These are phyloP conservation scores for Orchestes rusci DNA, from an alignment of 2,888 invertebrate genomes.

Conservation along the genomic window DNA sequence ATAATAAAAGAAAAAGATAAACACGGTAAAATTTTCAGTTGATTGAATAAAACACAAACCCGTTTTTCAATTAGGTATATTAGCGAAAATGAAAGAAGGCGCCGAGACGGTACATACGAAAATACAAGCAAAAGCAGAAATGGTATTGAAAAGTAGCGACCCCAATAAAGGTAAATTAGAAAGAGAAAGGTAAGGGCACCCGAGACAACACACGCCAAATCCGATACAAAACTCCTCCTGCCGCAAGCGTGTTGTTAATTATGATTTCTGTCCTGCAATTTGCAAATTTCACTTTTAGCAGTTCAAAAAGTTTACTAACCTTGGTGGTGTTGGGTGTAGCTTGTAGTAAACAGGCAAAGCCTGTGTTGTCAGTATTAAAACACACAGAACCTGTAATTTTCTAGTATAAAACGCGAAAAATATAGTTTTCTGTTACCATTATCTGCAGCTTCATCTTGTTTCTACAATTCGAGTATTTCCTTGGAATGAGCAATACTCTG, in stretches of 20 bases:
- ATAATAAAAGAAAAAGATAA: constrained; percentile 89
- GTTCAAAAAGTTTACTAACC: neutral
- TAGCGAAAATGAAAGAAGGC: constrained; percentile 94
- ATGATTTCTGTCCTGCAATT: constrained; percentile 19
- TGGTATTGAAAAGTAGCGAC: constrained; percentile 60
- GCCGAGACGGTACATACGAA: constrained; percentile 91
- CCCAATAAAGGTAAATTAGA: constrained; percentile 49
- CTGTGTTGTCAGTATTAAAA: neutral
- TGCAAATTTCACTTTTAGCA: neutral
- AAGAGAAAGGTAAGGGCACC: neutral
- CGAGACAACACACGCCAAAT: constrained; percentile 7
- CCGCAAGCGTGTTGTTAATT: constrained; percentile 18
- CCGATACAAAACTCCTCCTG: constrained; percentile 12
- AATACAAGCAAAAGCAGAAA: constrained; percentile 89
- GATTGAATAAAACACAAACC: too few relatives aligned
- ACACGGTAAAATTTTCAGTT: constrained; percentile 72
- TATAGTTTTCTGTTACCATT: too few relatives aligned
- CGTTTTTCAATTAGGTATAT: constrained; percentile 64
- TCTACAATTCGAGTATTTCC: too few relatives aligned
- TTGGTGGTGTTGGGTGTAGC: neutral
- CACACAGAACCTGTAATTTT: too few relatives aligned
- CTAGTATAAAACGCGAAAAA: too few relatives aligned
- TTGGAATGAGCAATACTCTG: too few relatives aligned
- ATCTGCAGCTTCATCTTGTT: too few relatives aligned
- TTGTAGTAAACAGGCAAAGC: neutral